Percentiles rank a stretch among this genome's conserved stretches.
These are phyloP conservation scores for Lophius americanus DNA, from an alignment of 2,797 vertebrate genomes.

Conservation along the genomic window DNA sequence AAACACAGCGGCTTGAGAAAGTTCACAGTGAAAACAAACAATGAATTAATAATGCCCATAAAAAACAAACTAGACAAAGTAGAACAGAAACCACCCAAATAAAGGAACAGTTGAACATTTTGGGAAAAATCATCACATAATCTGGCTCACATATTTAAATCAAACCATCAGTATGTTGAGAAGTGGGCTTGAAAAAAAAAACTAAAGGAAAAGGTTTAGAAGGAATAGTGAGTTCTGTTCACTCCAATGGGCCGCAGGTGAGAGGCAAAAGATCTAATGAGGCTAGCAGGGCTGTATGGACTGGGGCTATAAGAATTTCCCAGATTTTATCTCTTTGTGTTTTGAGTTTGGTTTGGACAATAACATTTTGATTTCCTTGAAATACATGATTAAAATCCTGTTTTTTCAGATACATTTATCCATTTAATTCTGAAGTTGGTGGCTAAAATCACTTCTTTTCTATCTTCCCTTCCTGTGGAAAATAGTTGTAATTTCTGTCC, in stretches of 20 bases:
- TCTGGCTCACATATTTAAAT: too few relatives aligned
- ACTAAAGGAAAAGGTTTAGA: too few relatives aligned
- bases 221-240: constrained; percentile 81
- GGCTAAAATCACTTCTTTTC: constrained; percentile 17
- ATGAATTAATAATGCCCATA: constrained; percentile 49
- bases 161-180: too few relatives aligned
- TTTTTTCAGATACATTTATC: constrained; percentile 1
- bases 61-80: constrained; percentile 41
- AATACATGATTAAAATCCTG: constrained; percentile 6
- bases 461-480: constrained; percentile 24
- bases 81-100: constrained; percentile 9
- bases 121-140: too few relatives aligned
- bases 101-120: too few relatives aligned
- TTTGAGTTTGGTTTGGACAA: not conserved
- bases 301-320: constrained; percentile 48
- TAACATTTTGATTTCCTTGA: not conserved
- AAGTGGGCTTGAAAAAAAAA: too few relatives aligned
- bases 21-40: constrained; percentile 34
- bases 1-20: constrained; percentile 49
- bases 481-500: constrained; percentile 35
- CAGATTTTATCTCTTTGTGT: not conserved
- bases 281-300: constrained; percentile 79
- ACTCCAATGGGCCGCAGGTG: constrained; percentile 85
- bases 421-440: constrained; percentile 3
- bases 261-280: constrained; percentile 69